These are phyloP conservation scores for Listronotus oregonensis DNA, from an alignment of 1,140 invertebrate genomes.

Conservation along the genomic window DNA sequence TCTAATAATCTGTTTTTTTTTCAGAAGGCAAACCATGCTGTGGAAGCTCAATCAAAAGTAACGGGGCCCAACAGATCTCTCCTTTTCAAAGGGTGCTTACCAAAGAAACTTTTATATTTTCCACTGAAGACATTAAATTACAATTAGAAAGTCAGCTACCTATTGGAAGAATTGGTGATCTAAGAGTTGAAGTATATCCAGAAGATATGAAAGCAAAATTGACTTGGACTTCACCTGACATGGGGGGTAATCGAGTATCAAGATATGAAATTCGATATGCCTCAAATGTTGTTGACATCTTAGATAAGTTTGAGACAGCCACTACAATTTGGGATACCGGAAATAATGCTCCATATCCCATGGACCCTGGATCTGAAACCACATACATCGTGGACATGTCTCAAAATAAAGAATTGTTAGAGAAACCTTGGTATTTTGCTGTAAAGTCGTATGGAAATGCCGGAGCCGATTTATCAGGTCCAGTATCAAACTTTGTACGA, in stretches of 20 bases:
- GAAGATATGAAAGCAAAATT: slow-evolving; percentile 57
- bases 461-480: slow-evolving; percentile 53
- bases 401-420: slow-evolving; percentile 55
- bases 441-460: slow-evolving; percentile 58
- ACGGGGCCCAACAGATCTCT: slow-evolving; percentile 54
- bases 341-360: slow-evolving; percentile 51
- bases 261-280: slow-evolving; percentile 60
- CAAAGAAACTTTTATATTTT: slow-evolving; percentile 56
- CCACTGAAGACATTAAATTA: slow-evolving; percentile 49
- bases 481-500: slow-evolving; percentile 63
- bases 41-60: slow-evolving; percentile 57
- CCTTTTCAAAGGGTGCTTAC: slow-evolving; percentile 59
- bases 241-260: slow-evolving; percentile 58
- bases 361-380: slow-evolving; percentile 56
- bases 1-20: slow-evolving; percentile 34
- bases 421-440: slow-evolving; percentile 60
- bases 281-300: slow-evolving; percentile 54
- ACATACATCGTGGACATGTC: slow-evolving; percentile 58
- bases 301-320: slow-evolving; percentile 57
- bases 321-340: slow-evolving; percentile 54
- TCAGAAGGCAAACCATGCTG: slow-evolving; percentile 56
- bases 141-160: slow-evolving; percentile 33
- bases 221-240: slow-evolving; percentile 63
- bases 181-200: slow-evolving; percentile 54
- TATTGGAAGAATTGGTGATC: slow-evolving; percentile 59